Conservation (phyloP, 1,140 invertebrate genomes). For the Tyrophagus putrescentiae region DNA sequence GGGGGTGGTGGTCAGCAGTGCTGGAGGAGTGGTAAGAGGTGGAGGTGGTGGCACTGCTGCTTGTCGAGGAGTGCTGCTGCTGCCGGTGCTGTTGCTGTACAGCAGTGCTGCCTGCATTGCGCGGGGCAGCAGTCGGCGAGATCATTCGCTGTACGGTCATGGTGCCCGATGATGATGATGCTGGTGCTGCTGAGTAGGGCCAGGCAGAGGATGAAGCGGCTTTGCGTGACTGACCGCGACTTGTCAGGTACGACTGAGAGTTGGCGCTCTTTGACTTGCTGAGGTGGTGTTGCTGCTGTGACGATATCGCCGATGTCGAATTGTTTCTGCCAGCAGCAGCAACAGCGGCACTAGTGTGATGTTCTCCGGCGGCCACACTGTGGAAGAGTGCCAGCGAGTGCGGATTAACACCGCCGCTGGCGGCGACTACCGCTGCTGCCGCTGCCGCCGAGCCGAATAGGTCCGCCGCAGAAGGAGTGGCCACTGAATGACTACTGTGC, state of each 20-base stretch:
- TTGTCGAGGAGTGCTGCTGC: neutral
- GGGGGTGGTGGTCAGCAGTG: no score
- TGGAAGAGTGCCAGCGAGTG: conserved; percentile 5
- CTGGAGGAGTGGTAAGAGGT: conserved; percentile 1
- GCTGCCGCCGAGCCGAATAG: conserved; percentile 8
- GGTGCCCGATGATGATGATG: neutral
- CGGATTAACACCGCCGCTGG: conserved; percentile 8
- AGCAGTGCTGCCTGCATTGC: no score
- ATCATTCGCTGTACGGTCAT: conserved; percentile 6
- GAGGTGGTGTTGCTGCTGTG: neutral
- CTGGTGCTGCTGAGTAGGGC: neutral
- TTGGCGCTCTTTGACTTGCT: neutral
- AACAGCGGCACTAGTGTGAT: conserved; percentile 8
- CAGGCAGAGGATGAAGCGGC: neutral
- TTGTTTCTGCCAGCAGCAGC: conserved; percentile 2
- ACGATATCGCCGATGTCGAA: neutral
- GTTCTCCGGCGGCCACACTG: neutral
- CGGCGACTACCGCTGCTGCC: neutral
- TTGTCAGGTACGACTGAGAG: neutral
- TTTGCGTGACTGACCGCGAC: neutral
- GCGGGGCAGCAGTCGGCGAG: neutral
- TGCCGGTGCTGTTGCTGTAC: neutral
- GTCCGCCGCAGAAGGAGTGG: conserved; percentile 6
- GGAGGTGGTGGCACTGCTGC: neutral
- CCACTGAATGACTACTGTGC: neutral